These are phyloP conservation scores for Cochlearius cochlearius DNA, from an alignment of 2,113 vertebrate genomes.

Conservation along the genomic window DNA sequence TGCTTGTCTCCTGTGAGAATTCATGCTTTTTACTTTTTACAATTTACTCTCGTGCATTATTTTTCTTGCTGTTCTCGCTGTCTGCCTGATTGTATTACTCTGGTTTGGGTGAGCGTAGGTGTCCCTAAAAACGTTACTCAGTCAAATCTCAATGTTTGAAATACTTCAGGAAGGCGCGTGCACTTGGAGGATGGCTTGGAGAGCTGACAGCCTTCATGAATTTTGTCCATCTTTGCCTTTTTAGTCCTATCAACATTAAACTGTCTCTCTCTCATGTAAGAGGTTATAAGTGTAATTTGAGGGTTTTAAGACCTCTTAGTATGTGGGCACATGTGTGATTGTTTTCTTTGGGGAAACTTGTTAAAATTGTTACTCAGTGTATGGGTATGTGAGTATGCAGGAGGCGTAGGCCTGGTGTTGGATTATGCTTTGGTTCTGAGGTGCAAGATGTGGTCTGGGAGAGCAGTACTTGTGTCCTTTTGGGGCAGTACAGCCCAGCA, in stretches of 20 bases:
- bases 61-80: neutral
- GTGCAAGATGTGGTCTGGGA: neutral
- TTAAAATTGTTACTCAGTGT: neutral
- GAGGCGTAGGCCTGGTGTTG: neutral
- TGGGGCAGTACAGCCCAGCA: neutral
- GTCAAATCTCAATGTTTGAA: neutral
- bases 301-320: neutral
- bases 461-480: neutral
- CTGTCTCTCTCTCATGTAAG: neutral
- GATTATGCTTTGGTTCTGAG: neutral
- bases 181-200: neutral
- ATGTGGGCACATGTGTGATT: neutral
- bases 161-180: neutral
- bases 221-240: neutral
- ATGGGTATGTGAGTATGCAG: neutral
- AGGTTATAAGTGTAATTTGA: neutral
- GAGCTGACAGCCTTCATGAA: neutral
- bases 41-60: neutral
- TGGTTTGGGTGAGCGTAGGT: neutral
- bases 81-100: neutral
- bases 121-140: rapidly evolving
- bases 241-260: neutral
- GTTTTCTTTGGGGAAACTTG: neutral
- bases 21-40: neutral
- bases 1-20: neutral